Conservation (phyloP, 1,140 invertebrate genomes). For the Augochlora pura region DNA sequence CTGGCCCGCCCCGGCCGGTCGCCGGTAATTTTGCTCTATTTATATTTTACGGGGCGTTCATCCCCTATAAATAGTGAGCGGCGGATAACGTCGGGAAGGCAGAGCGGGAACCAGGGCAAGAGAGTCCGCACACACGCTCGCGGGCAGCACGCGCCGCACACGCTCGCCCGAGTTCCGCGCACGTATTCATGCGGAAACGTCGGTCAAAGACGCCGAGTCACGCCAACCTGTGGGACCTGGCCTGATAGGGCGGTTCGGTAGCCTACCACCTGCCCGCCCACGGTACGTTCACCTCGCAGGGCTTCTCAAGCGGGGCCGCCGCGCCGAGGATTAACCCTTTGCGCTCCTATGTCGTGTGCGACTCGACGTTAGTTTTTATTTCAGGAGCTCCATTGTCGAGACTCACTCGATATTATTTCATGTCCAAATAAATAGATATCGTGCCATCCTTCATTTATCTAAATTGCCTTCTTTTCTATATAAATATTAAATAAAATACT, state of each 20-base stretch:
- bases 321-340: background rate
- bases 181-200: conserved; percentile 54
- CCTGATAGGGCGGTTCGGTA: conserved; percentile 60
- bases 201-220: conserved; percentile 61
- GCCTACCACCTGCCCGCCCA: conserved; percentile 39
- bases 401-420: too few relatives aligned
- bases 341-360: too few relatives aligned
- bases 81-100: conserved; percentile 45
- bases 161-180: conserved; percentile 7
- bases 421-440: too few relatives aligned
- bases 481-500: too few relatives aligned
- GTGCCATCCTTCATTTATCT: too few relatives aligned
- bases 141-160: conserved; percentile 14
- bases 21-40: conserved; percentile 56
- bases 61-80: conserved; percentile 60
- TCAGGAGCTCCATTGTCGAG: too few relatives aligned
- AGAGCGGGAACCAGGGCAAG: background rate
- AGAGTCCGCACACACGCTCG: conserved; percentile 2
- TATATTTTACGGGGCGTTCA: conserved; percentile 59
- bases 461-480: too few relatives aligned
- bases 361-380: too few relatives aligned
- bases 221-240: conserved; percentile 67
- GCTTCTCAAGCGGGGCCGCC: conserved; percentile 12
- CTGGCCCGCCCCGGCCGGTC: conserved; percentile 3
- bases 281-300: conserved; percentile 18